Evolutionary conservation across 2,888 invertebrate genomes (phyloP), one percentile per base, ranked within the genome.

Genomic region (Ptychoptera contaminata): DNA sequence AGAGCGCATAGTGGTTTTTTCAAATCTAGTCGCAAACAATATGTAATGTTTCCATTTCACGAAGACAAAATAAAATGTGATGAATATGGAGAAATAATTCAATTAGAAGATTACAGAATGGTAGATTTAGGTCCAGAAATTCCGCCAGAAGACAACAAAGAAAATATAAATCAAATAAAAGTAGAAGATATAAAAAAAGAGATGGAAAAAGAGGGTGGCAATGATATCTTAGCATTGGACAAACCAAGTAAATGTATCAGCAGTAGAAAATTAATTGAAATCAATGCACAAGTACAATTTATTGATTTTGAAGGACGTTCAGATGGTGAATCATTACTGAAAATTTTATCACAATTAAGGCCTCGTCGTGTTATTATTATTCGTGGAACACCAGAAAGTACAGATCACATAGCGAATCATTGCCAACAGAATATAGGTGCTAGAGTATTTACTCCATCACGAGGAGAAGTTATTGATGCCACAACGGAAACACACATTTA

Each of bases 401-500:
- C 84, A 0, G 70, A 76, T 40, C 66, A 77, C 2, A 69, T 91
- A 47, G 76, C 78, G 11, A 74, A 71, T 44, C 77, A 79, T 56
- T 82, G 84, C 48, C 71, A 75, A 44, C 72, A 76, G 48, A 75
- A 75, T 56, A 72, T 79, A 11, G 79, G 79, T 7, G 75, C 77
- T 0, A 72, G 79, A 51, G 79, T 97, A 2, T 96, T 90, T 62
- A 77, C 83, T 2, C 97, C 97, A 0, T 68, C 67, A 9, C 73
- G 74, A 45, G 85, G 86, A 0, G 94, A 96, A 55, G 72, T 77
- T 8, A 77, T 98, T 4, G 97, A 98, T 62, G 96, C 91, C 0
- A 97, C 98, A 0, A 93, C 93, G 0, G 97, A 98, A 65, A 91
- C 92, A 0, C 91, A 96, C 57, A 98, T 98, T 54, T 97, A 93